Base-by-base conservation (phyloP, 2,797 vertebrate species). In the Tapirus indicus region DNA sequence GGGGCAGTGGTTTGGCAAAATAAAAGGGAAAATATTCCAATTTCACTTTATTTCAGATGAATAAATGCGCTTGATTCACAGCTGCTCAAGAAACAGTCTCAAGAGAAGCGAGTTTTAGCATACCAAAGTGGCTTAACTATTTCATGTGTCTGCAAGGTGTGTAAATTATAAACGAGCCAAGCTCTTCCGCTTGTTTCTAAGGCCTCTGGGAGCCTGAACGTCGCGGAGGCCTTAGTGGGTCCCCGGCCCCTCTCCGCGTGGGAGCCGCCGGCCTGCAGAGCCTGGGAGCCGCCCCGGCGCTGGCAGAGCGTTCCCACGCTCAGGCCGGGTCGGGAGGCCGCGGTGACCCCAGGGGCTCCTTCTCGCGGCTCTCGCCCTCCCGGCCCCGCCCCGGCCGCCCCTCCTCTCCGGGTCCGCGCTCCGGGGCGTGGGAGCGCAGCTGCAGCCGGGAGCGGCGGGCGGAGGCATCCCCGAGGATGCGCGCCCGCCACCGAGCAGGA, bases 361-460 rank as follows among this genome's bases (percentile, higher is more conserved):
- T 41, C 29, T 35, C 64, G 18, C 0, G 5, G 49, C 83, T 87
- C 80, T 66, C 56, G 20, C 77, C 17, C 47, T 54, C 32, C n/a
- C 66, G 13, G 49, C 66, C 85, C 85, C 85, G 66, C 94, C 97
- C 94, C 1, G 72, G 49, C 80, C 77, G 35, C 87, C 89, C 85
- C 86, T 66, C 93, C 86, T 62, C 82, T 58, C 71, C 20, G 4
- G 58, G 93, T 92, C 75, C 1, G 0, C 49, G 86, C 94, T 74
- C 44, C 0, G 20, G 98, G 93, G 97, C 97, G 98, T 98, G 98
- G 97, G 98, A 98, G 97, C 92, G 79, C 79, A 27, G 95, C 88
- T 44, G 88, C 85, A 13, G 78, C 74, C 0, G 7, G 0, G 32
- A 7, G 56, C 35, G 13, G 20, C n/a, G 4, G 69, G 56, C 20